A percentile compares a stretch with the other conserved stretches of the same genome.
phyloP scores from a whole-genome alignment of 1,140 invertebrate genomes.

The Ooceraea biroi region DNA sequence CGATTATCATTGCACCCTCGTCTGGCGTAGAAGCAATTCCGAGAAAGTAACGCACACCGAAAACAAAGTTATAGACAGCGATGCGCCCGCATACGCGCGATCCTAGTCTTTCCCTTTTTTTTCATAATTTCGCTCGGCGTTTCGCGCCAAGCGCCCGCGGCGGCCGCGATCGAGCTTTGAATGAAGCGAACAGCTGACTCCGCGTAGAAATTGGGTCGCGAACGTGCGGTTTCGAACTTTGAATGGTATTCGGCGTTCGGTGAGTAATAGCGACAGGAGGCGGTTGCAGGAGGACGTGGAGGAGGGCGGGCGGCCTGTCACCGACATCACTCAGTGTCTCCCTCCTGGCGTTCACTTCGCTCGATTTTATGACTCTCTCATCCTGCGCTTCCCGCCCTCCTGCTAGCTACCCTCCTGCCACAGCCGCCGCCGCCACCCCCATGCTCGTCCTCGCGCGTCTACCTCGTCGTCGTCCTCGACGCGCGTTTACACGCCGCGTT shows the following conservation, averaged over 20 bases:
- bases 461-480: slow-evolving; percentile 39
- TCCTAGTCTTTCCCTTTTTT: slow-evolving; percentile 13
- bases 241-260: slow-evolving; percentile 81
- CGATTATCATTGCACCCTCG: background rate
- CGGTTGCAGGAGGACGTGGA: slow-evolving; percentile 68
- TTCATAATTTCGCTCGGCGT: slow-evolving; percentile 48
- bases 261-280: slow-evolving; percentile 81
- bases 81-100: background rate
- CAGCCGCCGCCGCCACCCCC: slow-evolving; percentile 23
- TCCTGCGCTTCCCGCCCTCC: slow-evolving; percentile 66
- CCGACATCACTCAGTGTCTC: slow-evolving; percentile 81
- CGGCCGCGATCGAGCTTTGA: slow-evolving; percentile 71
- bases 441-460: slow-evolving; percentile 30
- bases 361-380: slow-evolving; percentile 81
- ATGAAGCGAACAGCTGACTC: slow-evolving; percentile 80
- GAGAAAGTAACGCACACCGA: too few relatives aligned
- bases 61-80: slow-evolving; percentile 4
- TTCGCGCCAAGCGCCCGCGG: slow-evolving; percentile 59
- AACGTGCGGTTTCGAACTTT: slow-evolving; percentile 81
- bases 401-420: background rate
- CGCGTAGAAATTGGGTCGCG: slow-evolving; percentile 82
- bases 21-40: background rate
- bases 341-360: slow-evolving; percentile 78
- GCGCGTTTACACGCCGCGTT: slow-evolving; percentile 64
- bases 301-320: slow-evolving; percentile 76